Percentiles rank a stretch among this genome's conserved stretches.
Evolutionary conservation across 2,888 invertebrate genomes (phyloP).

Genomic region (Dermolepida albohirtum): DNA sequence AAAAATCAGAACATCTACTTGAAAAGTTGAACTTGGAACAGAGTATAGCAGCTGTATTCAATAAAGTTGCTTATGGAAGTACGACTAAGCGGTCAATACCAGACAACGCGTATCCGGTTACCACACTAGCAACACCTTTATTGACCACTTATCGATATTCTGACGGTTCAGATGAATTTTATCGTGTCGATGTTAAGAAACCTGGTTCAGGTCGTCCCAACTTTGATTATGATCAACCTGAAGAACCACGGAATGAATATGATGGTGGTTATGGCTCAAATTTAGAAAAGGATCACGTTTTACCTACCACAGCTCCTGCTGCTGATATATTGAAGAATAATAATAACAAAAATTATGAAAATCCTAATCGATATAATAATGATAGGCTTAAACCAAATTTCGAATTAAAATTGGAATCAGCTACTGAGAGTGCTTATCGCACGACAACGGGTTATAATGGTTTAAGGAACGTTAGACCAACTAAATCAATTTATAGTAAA

Average conservation of each 20-base stretch:
- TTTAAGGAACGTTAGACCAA: slow-evolving; percentile 72
- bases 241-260: slow-evolving; percentile 53
- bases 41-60: slow-evolving; percentile 75
- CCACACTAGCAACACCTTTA: slow-evolving; percentile 73
- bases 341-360: slow-evolving; percentile 80
- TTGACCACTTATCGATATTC: slow-evolving; percentile 70
- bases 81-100: slow-evolving; percentile 78
- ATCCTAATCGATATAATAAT: slow-evolving; percentile 73
- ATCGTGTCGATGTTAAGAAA: slow-evolving; percentile 62
- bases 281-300: slow-evolving; percentile 78
- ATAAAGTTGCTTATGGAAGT: slow-evolving; percentile 77
- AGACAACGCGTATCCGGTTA: slow-evolving; percentile 72
- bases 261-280: slow-evolving; percentile 72
- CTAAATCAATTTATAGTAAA: slow-evolving; percentile 71
- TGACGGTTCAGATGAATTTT: slow-evolving; percentile 62
- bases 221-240: slow-evolving; percentile 48
- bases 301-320: slow-evolving; percentile 81
- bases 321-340: slow-evolving; percentile 84
- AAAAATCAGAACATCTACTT: slow-evolving; percentile 65
- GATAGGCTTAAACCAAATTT: slow-evolving; percentile 63
- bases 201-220: slow-evolving; percentile 47
- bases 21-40: slow-evolving; percentile 74
- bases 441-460: slow-evolving; percentile 68
- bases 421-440: slow-evolving; percentile 61
- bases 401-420: slow-evolving; percentile 54